Conservation (phyloP, 1,140 invertebrate genomes). For the Drosophila cardini region DNA sequence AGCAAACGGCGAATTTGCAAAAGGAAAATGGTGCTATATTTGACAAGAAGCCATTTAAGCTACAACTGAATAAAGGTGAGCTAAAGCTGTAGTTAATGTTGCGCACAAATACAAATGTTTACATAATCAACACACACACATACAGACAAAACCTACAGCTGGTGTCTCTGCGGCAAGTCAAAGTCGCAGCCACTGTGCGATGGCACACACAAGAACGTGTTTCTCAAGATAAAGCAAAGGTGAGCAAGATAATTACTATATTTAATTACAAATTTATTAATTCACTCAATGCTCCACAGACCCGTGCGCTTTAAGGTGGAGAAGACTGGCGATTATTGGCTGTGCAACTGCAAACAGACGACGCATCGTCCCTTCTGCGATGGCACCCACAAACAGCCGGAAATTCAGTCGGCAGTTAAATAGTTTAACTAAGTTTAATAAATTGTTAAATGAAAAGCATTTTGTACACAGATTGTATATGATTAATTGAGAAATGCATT, state of each 20-base stretch:
- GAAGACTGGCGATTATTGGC: constrained; percentile 97
- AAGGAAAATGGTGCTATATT: constrained; percentile 90
- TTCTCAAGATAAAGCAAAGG: constrained; percentile 89
- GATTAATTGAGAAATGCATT: constrained; percentile 52
- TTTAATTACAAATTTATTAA: not conserved
- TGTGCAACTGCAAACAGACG: constrained; percentile 99
- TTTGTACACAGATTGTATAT: constrained; percentile 16
- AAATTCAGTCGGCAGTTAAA: constrained; percentile 87
- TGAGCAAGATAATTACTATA: constrained; percentile 54
- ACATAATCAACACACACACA: constrained; percentile 67
- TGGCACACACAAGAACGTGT: constrained; percentile 92
- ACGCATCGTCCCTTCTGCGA: constrained; percentile 98
- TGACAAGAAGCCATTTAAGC: constrained; percentile 95
- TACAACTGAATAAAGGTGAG: constrained; percentile 88
- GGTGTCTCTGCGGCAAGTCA: constrained; percentile 97
- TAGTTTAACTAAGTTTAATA: constrained; percentile 38
- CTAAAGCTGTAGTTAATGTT: not conserved
- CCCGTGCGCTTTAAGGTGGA: constrained; percentile 94
- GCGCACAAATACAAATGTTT: constrained; percentile 42
- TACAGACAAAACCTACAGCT: constrained; percentile 93
- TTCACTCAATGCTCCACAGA: constrained; percentile 78
- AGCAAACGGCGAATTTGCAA: constrained; percentile 87
- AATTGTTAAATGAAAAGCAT: constrained; percentile 26
- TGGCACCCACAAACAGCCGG: constrained; percentile 93
- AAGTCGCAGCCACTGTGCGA: constrained; percentile 98